phyloP scores from a whole-genome alignment of 2,888 invertebrate species.

The Phalera bucephala region DNA sequence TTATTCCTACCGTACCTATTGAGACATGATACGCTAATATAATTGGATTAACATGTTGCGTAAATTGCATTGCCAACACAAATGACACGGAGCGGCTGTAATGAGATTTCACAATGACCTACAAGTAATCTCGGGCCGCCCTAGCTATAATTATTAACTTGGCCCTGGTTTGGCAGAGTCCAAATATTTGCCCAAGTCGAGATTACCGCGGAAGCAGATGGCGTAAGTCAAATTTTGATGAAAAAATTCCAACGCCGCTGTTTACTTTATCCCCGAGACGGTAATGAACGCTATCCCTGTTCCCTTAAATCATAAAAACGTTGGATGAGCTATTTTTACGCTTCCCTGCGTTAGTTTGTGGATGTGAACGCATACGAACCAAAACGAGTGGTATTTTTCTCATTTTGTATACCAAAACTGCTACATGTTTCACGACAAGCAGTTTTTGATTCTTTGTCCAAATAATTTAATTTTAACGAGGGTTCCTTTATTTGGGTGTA shows the following conservation, averaged over 20 bases:
- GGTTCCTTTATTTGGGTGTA: not conserved
- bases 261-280: constrained; percentile 52
- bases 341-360: constrained; percentile 30
- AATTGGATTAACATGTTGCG: constrained; percentile 1
- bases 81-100: constrained; percentile 25
- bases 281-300: constrained; percentile 51
- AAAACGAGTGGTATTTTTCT: not conserved
- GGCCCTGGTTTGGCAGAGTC: constrained; percentile 23
- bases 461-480: constrained; percentile 1
- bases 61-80: constrained; percentile 4
- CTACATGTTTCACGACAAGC: not conserved
- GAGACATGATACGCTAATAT: not conserved
- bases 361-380: constrained; percentile 7
- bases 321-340: constrained; percentile 42
- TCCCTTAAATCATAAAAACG: constrained; percentile 41
- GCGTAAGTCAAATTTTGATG: constrained; percentile 70
- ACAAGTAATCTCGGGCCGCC: constrained; percentile 7
- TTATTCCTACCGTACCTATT: too few relatives aligned
- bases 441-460: not conserved
- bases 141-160: constrained; percentile 46
- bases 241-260: constrained; percentile 58
- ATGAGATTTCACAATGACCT: constrained; percentile 28
- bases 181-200: constrained; percentile 65
- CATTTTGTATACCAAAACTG: not conserved
- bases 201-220: constrained; percentile 65